phyloP scores from a whole-genome alignment of 1,140 invertebrate genomes.

The Chironomus striatipennis region DNA sequence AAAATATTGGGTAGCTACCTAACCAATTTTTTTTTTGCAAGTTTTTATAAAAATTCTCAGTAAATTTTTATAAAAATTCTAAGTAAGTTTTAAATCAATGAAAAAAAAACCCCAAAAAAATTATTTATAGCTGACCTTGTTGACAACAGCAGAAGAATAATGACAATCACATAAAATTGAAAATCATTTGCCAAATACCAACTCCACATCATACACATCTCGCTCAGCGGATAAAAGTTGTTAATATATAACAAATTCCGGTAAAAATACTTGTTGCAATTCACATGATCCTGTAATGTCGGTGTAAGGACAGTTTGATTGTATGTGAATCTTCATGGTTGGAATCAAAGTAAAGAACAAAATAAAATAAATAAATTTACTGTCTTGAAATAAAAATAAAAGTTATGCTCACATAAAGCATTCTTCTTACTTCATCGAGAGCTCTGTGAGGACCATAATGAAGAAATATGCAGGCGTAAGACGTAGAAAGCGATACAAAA shows the following conservation, averaged over 20 bases:
- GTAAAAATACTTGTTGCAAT: constrained; percentile 73
- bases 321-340: constrained; percentile 33
- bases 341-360: background rate
- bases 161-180: constrained; percentile 72
- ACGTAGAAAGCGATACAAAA: constrained; percentile 60
- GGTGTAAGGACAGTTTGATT: constrained; percentile 67
- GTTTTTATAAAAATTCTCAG: no score
- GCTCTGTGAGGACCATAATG: constrained; percentile 63
- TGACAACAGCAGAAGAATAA: constrained; percentile 61
- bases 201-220: constrained; percentile 83
- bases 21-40: no score
- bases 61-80: no score
- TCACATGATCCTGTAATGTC: constrained; percentile 60
- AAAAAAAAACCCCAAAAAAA: no score
- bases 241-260: constrained; percentile 73
- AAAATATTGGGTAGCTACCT: no score
- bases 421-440: constrained; percentile 51
- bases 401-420: no score
- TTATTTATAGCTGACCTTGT: constrained; percentile 49
- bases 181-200: constrained; percentile 92
- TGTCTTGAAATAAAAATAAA: no score
- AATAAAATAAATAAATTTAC: constrained; percentile 29
- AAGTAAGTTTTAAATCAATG: no score
- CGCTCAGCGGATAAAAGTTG: constrained; percentile 63
- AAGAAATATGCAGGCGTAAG: constrained; percentile 74